Evolutionary conservation across 2,797 vertebrate genomes (phyloP), one percentile per base, ranked within the genome.

Genomic region (Sebastes hubbsi): DNA sequence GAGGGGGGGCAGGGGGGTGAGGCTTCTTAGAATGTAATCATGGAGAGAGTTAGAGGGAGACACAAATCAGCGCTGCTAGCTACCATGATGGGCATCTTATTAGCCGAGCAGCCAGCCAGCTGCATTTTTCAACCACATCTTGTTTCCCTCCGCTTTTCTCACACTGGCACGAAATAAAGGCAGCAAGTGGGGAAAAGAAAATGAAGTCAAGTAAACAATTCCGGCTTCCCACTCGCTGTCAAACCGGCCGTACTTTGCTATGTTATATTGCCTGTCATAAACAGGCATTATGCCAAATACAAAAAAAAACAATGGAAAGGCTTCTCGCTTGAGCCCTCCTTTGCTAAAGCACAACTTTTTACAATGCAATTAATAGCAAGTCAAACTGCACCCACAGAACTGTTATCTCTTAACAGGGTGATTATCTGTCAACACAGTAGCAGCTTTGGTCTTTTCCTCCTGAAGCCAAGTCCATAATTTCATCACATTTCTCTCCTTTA

Each of bases 21-120:
- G 76, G 94, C 95, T 95, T 97, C 97, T 97, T 95, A 98, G 96
- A 97, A 97, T 97, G 97, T 97, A 97, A 99, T 98, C 97, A 97
- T 95, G 95, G 96, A 38, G 95, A 4, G 95, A 96, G 96, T 96
- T 96, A 96, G 95, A 95, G 95, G 95, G 96, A 96, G 95, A 92
- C 93, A 96, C 95, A 97, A 96, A 96, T 96, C 97, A 95, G 96
- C 90, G 80, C 92, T 76, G 90, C 90, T 90, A 96, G 96, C 95
- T 96, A 96, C 96, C 96, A 95, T 96, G 97, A 97, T 94, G 95
- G 94, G 97, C 95, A 96, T 97, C 97, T 97, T 97, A 97, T 98
- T 98, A 99, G 96, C 94, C 92, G 92, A 97, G 97, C 95, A 91
- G 94, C 95, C 92, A 91, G 91, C 90, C 92, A 85, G 89, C 91